Evolutionary conservation across 1,140 invertebrate species (phyloP).

Genomic region (Brachionus plicatilis): DNA sequence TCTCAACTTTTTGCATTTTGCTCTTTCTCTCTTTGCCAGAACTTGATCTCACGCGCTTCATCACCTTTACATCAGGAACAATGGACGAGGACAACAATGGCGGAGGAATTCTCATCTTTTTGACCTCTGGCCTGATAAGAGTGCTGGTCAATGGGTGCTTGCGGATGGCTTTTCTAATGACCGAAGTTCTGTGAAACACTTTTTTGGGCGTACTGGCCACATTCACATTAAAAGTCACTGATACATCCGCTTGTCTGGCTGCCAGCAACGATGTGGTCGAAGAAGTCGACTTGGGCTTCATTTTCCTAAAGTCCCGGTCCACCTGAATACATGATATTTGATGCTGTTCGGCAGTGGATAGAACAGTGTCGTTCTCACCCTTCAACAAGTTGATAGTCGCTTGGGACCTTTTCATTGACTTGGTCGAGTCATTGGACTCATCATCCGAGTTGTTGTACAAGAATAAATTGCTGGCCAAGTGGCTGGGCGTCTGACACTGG

Average conservation of each 20-base stretch:
- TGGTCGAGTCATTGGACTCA: background rate
- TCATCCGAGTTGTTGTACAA: background rate
- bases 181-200: background rate
- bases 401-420: constrained; percentile 4
- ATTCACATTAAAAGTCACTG: constrained; percentile 17
- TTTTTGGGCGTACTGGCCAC: constrained; percentile 31
- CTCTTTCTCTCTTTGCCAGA: background rate
- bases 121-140: background rate
- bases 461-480: background rate
- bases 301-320: background rate
- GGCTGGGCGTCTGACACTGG: background rate
- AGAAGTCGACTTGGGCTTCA: constrained; percentile 8
- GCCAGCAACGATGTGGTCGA: background rate
- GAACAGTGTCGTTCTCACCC: background rate
- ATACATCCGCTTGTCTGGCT: background rate
- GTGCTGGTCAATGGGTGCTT: constrained; percentile 20
- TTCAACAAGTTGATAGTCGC: background rate
- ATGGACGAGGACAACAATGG: constrained; percentile 16
- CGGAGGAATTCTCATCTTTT: constrained; percentile 4
- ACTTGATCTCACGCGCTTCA: background rate
- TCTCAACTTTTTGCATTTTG: background rate
- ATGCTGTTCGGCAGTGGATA: constrained; percentile 16
- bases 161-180: background rate
- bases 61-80: background rate
- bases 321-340: background rate